Base-by-base conservation (phyloP, 2,113 vertebrate genomes). In the Cyprinodon brontotheroides region DNA sequence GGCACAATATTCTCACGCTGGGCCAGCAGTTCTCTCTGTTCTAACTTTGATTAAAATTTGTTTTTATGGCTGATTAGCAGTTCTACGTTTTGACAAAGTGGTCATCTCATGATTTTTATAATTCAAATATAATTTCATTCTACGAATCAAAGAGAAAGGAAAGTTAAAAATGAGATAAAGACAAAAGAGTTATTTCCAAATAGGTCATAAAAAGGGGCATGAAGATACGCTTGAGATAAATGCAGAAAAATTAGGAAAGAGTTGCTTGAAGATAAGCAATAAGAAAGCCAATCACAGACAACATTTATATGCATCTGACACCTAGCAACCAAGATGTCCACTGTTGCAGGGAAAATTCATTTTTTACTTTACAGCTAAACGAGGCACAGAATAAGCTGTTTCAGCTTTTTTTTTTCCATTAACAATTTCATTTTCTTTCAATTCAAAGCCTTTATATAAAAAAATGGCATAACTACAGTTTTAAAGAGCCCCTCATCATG, bases 321-420 rank as follows among this genome's bases (percentile, higher is more conserved):
- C 63, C 20, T 63, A 48, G 60, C 50, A 63, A 65, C 85, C 83
- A 64, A 83, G 79, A 67, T 87, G 45, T 78, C 78, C 78, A 77
- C 53, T 77, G 87, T 41, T 68, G 85, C 83, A 72, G 67, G 0
- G 65, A 29, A 65, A 50, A 77, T 85, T 65, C 74, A 53, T 83
- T 86, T 83, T 86, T 83, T 65, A 60, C 60, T 70, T 29, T 29
- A 29, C 29, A 29, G 29, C 29, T 29, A 29, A 29, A 29, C 29
- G 29, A 29, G 29, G 14, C 48, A 1, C 5, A 14, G 20, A 15
- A 53, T 53, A 6, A 53, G 8, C 14, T 1, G 7, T 40, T 39
- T 17, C 15, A 64, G 38, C 40, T 38, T 7, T 9, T 38, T 63
- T 5, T 38, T 74, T 48, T 77, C 70, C 78, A 70, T 76, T 67